A percentile compares a stretch with the other conserved stretches of the same genome.
These are phyloP conservation scores for Pollenia labialis DNA, from an alignment of 2,888 invertebrate genomes.

Conservation along the genomic window DNA sequence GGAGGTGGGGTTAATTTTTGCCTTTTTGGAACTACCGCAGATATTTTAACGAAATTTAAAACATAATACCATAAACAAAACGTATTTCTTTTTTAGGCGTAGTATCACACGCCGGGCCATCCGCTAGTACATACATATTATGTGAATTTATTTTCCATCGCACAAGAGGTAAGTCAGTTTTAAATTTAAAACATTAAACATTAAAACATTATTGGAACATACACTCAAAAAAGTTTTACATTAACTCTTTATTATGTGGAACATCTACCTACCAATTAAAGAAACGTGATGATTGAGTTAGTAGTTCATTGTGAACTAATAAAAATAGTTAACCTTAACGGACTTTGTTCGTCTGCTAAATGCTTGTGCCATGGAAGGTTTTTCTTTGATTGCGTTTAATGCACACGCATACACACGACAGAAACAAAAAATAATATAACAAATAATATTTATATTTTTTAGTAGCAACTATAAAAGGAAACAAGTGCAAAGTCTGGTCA, in stretches of 20 bases:
- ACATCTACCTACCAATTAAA: not conserved
- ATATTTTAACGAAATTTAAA: too few relatives aligned
- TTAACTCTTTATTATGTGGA: not conserved
- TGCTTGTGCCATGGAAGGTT: slow-evolving; percentile 54
- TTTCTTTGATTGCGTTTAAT: slow-evolving; percentile 45
- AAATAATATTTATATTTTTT: not conserved
- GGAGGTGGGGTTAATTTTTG: too few relatives aligned
- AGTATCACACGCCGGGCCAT: too few relatives aligned
- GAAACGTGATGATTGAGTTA: slow-evolving; percentile 17
- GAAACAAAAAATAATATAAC: not conserved
- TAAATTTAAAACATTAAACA: too few relatives aligned
- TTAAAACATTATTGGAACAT: too few relatives aligned
- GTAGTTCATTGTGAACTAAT: slow-evolving; percentile 51
- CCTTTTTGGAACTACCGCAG: too few relatives aligned
- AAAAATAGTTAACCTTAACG: slow-evolving; percentile 57
- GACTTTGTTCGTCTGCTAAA: slow-evolving; percentile 70
- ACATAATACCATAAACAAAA: too few relatives aligned
- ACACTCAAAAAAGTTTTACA: too few relatives aligned
- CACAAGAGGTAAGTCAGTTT: too few relatives aligned
- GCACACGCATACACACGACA: slow-evolving; percentile 1
- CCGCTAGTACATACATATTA: too few relatives aligned
- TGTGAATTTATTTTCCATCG: too few relatives aligned
- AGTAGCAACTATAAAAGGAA: slow-evolving; percentile 46
- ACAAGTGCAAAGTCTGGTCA: slow-evolving; percentile 70
- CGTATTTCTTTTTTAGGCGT: too few relatives aligned